Evolutionary conservation across 2,888 invertebrate species (phyloP), one percentile per base, ranked within the genome.

Genomic region (Pyrocoelia pectoralis): DNA sequence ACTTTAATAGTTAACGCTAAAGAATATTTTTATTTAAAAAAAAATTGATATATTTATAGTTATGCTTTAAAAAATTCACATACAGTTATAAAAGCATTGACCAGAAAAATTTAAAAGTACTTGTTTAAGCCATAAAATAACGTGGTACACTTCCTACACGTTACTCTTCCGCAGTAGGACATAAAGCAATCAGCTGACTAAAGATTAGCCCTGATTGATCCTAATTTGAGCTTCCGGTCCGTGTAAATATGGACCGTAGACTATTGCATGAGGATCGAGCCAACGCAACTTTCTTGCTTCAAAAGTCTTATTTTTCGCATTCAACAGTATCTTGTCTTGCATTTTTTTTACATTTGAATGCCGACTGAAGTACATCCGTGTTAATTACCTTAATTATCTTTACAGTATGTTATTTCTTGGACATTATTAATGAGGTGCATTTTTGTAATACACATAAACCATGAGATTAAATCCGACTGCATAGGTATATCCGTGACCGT

Each of bases 171-270:
- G 57, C 66, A 74, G 73, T 72, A 75, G 77, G 76, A 76, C 77
- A 77, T 79, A 76, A 77, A 77, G 74, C 75, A 80, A 80, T 80
- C 81, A 81, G 80, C 80, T 80, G 80, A 79, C 79, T 76, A 74
- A 75, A 78, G 78, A 81, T 80, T 81, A 78, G 77, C 76, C 77
- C 72, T 80, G 81, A 81, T 81, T 81, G 80, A 76, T 79, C 79
- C 78, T 81, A 81, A 81, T 81, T 81, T 75, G 70, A 75, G 73
- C 77, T 80, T 81, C 81, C 81, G 79, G 76, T 76, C 73, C 65
- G 70, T 65, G 67, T 71, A 72, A 70, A 33, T 33, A 68, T 68
- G 68, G 70, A 65, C 54, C 65, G 56, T 61, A 49, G 56, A 46
- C 46, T 17, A 46, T 17, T 46, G 41, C 57, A 41, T 24, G 54